Evolutionary conservation across 2,888 invertebrate species (phyloP), one percentile per base, ranked within the genome.

Genomic region (Stictocephala bisonia): DNA sequence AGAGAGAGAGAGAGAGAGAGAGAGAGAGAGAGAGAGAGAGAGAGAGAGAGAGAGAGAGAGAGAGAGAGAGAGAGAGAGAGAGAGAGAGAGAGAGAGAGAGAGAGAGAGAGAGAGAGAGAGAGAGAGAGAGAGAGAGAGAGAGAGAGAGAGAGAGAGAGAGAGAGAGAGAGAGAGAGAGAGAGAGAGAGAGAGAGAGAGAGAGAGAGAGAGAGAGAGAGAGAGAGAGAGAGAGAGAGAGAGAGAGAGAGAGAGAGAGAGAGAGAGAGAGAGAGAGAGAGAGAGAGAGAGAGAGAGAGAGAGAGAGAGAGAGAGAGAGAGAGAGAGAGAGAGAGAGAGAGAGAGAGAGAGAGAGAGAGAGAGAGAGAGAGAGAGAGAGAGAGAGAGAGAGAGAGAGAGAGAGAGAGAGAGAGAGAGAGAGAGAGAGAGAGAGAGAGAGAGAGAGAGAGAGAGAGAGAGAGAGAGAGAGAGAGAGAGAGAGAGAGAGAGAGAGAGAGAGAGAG

Each of bases 391-490:
- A 35, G 35, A 35, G 35, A 35, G 35, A 35, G 35, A 35, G 35
- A 35, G 35, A 35, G 35, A 35, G 35, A 35, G 35, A 35, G 35
- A 35, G 35, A 35, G 22, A 51, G 13, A 11, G 51, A 13, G 51
- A 51, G 15, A 20, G 15, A 51, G 22, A 51, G 51, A 51, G 51
- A 51, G 51, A 51, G 51, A 51, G 15, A 20, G 15, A 51, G 18
- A 18, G 51, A 18, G 22, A n/a, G 51, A 20, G 51, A n/a, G 22
- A n/a, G 51, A 51, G 51, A n/a, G 51, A 20, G 51, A 20, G 18
- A 20, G 51, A 20, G 51, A n/a, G 51, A 20, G 51, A 20, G 18
- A 20, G 51, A 20, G 51, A 13, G 18, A 20, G 26, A 7, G 26
- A 27, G n/a, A 27, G 56, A 3, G 26, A 13, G 56, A 22, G 56